Base-by-base conservation (phyloP, 1,140 invertebrate species). In the Mizuhopecten yessoensis region DNA sequence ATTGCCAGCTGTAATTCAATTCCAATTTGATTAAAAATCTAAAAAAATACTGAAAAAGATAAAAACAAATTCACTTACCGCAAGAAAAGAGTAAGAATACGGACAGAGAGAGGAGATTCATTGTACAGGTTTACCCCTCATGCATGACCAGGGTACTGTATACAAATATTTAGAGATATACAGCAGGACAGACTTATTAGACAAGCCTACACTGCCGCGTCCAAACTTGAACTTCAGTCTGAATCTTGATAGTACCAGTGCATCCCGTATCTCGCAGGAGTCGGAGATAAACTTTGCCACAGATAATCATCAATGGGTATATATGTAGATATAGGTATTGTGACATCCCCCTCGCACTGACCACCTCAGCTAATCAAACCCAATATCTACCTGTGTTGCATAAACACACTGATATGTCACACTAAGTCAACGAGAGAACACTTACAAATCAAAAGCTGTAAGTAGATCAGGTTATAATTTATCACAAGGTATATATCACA, bases 161-260 rank as follows among this genome's bases (percentile, higher is more conserved):
- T 75, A n/a, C n/a, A 75, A 45, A 45, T 39, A 39, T 39, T 39
- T 9, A 57, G 13, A 29, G 9, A 75, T 17, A 49, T 75, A 29
- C 57, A 5, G 57, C 17, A 39, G 13, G 42, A 13, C 17, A 1
- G 17, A 75, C 57, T 29, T n/a, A n/a, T 29, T 29, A 17, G 23
- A 75, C 11, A 75, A 1, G 17, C 57, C n/a, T 75, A 5, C 57
- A 17, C 23, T 29, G 11, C 23, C 23, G 23, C 17, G 57, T 75
- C 57, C 57, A 75, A 75, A 75, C 57, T 75, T 75, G 57, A 75
- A 75, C 57, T 75, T 75, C 57, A 75, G 17, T 75, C 57, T 75
- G n/a, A 75, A 17, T 75, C 0, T 75, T 75, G 57, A 75, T 75
- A 75, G 57, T 75, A 75, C 57, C 57, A 75, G 57, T 75, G 11